Conservation (phyloP, 1,140 invertebrate genomes). For the Zaprionus davidi region DNA sequence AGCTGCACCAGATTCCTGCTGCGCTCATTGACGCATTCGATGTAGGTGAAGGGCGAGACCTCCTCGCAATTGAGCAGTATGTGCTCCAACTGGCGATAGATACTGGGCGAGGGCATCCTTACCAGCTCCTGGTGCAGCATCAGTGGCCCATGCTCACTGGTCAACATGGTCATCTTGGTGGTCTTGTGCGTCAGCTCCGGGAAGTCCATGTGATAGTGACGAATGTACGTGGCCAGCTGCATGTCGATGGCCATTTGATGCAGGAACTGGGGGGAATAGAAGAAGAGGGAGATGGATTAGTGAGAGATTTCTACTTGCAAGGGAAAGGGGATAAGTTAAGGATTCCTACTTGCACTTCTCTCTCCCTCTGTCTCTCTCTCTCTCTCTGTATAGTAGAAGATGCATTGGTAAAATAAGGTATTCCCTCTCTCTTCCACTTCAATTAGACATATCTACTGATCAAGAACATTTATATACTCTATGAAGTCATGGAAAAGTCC, state of each 20-base stretch:
- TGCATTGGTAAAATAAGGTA: too few relatives aligned
- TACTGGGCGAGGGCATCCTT: constrained; percentile 87
- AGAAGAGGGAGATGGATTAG: not conserved
- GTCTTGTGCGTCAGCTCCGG: constrained; percentile 85
- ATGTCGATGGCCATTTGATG: constrained; percentile 92
- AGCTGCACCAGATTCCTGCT: constrained; percentile 87
- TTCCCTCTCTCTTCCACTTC: too few relatives aligned
- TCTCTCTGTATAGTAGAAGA: too few relatives aligned
- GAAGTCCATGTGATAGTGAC: constrained; percentile 95
- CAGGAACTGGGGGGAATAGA: constrained; percentile 85
- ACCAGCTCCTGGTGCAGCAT: constrained; percentile 88
- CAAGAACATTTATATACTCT: too few relatives aligned
- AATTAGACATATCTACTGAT: too few relatives aligned
- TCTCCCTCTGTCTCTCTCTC: too few relatives aligned
- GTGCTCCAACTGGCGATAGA: constrained; percentile 89
- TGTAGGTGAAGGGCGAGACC: constrained; percentile 88
- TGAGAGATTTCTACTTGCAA: not conserved
- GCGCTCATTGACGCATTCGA: constrained; percentile 88
- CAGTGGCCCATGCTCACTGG: constrained; percentile 86
- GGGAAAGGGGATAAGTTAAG: too few relatives aligned
- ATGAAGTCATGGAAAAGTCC: too few relatives aligned
- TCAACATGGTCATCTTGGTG: constrained; percentile 84
- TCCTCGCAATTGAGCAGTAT: constrained; percentile 85
- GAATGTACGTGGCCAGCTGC: constrained; percentile 88
- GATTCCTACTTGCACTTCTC: too few relatives aligned